These are phyloP conservation scores for Pterocles gutturalis DNA, from an alignment of 2,113 vertebrate genomes.

Conservation along the genomic window DNA sequence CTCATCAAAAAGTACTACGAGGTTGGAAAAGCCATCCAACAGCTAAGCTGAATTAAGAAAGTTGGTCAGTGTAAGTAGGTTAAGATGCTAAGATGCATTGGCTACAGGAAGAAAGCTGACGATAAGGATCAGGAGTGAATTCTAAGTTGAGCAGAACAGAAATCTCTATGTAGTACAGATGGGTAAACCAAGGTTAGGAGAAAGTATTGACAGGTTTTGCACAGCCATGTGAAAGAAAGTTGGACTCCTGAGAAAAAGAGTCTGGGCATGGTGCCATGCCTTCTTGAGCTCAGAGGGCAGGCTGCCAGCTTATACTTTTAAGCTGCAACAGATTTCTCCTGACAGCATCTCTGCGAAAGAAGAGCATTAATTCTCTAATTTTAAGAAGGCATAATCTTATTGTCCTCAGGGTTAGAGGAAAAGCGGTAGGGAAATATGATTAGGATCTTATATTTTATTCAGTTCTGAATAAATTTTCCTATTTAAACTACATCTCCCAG, in stretches of 20 bases:
- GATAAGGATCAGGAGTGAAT: not conserved
- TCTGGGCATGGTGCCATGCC: constrained; percentile 44
- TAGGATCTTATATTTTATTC: constrained; percentile 11
- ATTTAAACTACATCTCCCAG: constrained; percentile 8
- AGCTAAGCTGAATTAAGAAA: not conserved
- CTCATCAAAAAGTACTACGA: not conserved
- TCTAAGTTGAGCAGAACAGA: not conserved
- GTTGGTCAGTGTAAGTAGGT: not conserved
- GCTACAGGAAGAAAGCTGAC: not conserved
- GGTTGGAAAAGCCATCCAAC: not conserved
- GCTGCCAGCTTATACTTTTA: constrained; percentile 40
- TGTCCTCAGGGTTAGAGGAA: not conserved
- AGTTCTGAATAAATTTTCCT: constrained; percentile 15
- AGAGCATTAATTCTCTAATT: not conserved
- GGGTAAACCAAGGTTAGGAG: constrained; percentile 20
- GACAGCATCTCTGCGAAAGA: constrained; percentile 10
- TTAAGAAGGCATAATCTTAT: constrained; percentile 1
- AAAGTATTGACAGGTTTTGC: constrained; percentile 5
- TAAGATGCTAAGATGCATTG: not conserved
- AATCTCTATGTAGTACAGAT: constrained; percentile 15
- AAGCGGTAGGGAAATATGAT: not conserved
- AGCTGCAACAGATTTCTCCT: not conserved
- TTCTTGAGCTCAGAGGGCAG: constrained; percentile 29
- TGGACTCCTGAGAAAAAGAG: not conserved
- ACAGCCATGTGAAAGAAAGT: constrained; percentile 12